phyloP scores from a whole-genome alignment of 2,113 vertebrate species.

The Heterotilapia buettikoferi region DNA sequence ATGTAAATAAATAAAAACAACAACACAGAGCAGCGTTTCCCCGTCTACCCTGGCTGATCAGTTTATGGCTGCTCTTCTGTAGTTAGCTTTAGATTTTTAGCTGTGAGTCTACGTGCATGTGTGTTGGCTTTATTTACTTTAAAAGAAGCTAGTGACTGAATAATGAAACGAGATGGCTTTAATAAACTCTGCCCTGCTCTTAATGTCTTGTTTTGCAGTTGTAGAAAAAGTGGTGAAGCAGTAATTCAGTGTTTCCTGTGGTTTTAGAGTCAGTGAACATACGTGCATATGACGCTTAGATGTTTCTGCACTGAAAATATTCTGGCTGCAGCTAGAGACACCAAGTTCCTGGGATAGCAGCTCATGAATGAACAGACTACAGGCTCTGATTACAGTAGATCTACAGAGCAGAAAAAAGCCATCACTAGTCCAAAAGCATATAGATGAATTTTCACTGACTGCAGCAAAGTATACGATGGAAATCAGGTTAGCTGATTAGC shows the following conservation, averaged over 20 bases:
- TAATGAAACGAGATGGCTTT: background rate
- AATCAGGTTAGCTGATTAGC: background rate
- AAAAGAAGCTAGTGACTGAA: background rate
- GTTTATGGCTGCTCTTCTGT: constrained; percentile 16
- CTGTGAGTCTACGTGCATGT: background rate
- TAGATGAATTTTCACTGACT: background rate
- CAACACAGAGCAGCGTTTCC: background rate
- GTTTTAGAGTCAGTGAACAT: background rate
- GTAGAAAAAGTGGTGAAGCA: background rate
- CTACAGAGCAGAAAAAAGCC: background rate
- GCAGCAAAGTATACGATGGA: background rate
- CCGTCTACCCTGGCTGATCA: constrained; percentile 1
- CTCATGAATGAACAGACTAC: background rate
- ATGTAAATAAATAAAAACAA: background rate
- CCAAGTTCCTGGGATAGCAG: background rate
- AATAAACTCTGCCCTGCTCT: background rate
- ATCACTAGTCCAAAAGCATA: background rate
- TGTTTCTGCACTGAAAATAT: background rate
- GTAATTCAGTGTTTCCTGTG: background rate
- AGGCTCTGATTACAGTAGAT: background rate
- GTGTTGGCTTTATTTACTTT: background rate
- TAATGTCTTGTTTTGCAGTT: background rate
- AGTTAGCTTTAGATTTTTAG: background rate
- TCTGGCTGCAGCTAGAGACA: background rate
- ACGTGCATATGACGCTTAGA: background rate